Conservation (phyloP, 2,113 vertebrate genomes). For the Taxidea taxus region DNA sequence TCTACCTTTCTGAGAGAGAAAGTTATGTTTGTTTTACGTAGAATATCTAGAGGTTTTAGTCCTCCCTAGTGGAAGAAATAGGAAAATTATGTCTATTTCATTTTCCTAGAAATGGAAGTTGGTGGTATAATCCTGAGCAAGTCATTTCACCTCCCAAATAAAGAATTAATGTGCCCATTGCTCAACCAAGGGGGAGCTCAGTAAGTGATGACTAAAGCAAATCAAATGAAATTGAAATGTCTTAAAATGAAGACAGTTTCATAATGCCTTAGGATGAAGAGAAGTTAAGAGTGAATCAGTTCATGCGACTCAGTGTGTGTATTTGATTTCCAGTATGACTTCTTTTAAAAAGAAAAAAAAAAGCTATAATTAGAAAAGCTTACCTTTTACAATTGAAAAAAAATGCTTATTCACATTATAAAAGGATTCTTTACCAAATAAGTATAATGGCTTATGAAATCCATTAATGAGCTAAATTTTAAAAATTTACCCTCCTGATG, state of each 20-base stretch:
- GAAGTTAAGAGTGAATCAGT: background rate
- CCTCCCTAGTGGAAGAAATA: background rate
- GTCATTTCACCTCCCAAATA: background rate
- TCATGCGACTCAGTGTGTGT: background rate
- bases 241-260: background rate
- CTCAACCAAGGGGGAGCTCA: background rate
- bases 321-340: background rate
- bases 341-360: background rate
- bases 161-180: background rate
- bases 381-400: background rate
- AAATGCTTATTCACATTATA: conserved; percentile 9
- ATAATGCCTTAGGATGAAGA: background rate
- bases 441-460: background rate
- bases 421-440: conserved; percentile 6
- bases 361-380: background rate
- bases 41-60: background rate
- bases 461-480: conserved; percentile 11
- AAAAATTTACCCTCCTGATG: background rate
- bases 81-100: background rate
- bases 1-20: background rate
- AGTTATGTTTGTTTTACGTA: background rate
- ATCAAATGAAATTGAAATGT: background rate
- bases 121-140: background rate
- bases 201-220: background rate
- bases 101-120: background rate